phyloP scores from a whole-genome alignment of 2,888 invertebrate genomes.

The Macaria liturata region DNA sequence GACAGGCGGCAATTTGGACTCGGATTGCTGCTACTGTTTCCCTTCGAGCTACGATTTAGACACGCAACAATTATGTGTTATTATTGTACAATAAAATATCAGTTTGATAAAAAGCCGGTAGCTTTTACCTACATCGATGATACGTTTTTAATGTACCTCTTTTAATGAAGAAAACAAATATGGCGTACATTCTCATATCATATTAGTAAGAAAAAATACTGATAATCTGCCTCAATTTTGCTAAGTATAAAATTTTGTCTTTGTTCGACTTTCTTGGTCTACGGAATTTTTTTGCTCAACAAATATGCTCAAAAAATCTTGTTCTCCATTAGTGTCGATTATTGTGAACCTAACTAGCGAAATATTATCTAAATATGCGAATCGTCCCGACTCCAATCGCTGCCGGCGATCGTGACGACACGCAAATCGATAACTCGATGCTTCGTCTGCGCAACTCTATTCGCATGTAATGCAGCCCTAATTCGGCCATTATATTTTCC shows the following conservation, averaged over 20 bases:
- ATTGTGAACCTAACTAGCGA: constrained; percentile 18
- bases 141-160: too few species aligned
- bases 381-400: constrained; percentile 33
- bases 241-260: too few species aligned
- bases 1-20: constrained; percentile 66
- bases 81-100: constrained; percentile 28
- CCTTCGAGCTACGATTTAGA: constrained; percentile 54
- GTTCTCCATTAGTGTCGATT: constrained; percentile 15
- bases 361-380: constrained; percentile 23
- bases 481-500: constrained; percentile 42
- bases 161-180: too few species aligned
- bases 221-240: too few species aligned
- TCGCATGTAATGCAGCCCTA: constrained; percentile 50
- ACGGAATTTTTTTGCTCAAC: too few species aligned
- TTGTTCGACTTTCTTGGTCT: too few species aligned
- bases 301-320: constrained; percentile 14
- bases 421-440: constrained; percentile 58
- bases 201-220: too few species aligned
- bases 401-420: constrained; percentile 64
- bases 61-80: constrained; percentile 50
- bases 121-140: too few species aligned
- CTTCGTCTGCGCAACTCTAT: constrained; percentile 51
- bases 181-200: too few species aligned
- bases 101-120: constrained; percentile 9
- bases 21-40: constrained; percentile 59